phyloP scores from a whole-genome alignment of 1,140 invertebrate genomes.

The Magallana gigas region DNA sequence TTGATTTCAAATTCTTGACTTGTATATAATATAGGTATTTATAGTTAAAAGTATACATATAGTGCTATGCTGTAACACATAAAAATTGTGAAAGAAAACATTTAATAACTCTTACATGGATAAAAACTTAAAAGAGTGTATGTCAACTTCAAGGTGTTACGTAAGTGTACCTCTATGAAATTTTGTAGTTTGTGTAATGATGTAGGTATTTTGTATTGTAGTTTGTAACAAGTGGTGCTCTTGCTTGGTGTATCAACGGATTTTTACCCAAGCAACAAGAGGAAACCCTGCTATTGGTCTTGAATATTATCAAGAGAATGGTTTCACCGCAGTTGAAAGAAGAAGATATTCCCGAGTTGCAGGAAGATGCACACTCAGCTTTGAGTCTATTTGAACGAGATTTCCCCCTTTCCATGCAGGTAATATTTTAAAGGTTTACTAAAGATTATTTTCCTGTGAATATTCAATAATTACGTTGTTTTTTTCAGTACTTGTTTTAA shows the following conservation, averaged over 20 bases:
- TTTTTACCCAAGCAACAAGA: background rate
- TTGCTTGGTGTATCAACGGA: background rate
- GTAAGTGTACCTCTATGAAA: too few species aligned
- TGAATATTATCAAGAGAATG: background rate
- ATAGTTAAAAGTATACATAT: too few species aligned
- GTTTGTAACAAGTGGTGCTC: slow-evolving; percentile 13
- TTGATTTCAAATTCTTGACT: too few species aligned
- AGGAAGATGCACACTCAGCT: background rate
- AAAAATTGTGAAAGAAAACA: too few species aligned
- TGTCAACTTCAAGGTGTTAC: too few species aligned
- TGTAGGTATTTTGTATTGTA: background rate
- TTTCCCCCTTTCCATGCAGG: background rate
- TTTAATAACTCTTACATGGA: too few species aligned
- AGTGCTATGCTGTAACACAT: too few species aligned
- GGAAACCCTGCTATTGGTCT: background rate
- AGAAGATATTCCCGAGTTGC: background rate
- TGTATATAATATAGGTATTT: too few species aligned
- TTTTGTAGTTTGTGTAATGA: background rate
- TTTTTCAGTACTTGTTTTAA: background rate
- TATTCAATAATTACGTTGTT: background rate
- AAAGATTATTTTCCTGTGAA: background rate
- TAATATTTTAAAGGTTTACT: background rate
- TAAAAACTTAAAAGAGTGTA: too few species aligned
- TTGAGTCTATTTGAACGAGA: background rate
- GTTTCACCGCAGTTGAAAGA: background rate